These are phyloP conservation scores for Temnothorax nylanderi DNA, from an alignment of 1,140 invertebrate genomes.

Conservation along the genomic window DNA sequence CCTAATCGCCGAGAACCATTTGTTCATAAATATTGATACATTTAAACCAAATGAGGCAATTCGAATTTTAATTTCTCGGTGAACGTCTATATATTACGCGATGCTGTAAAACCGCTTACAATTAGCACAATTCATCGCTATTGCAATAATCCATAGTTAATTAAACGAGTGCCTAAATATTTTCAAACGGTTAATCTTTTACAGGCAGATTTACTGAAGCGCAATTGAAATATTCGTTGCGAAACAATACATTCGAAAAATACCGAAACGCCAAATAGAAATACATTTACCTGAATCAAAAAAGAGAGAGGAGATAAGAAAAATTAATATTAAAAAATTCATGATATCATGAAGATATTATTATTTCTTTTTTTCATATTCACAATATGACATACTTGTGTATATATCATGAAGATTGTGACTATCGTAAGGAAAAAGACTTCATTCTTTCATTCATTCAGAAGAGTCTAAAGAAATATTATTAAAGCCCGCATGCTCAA, in stretches of 20 bases:
- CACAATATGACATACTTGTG: background rate
- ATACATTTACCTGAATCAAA: background rate
- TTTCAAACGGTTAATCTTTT: constrained; percentile 43
- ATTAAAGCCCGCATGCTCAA: too few species aligned
- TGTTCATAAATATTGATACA: constrained; percentile 75
- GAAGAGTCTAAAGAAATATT: background rate
- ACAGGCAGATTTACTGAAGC: constrained; percentile 21
- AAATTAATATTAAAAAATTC: background rate
- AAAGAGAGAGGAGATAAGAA: background rate
- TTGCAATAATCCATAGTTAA: constrained; percentile 65
- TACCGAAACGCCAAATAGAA: background rate
- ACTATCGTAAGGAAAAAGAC: background rate
- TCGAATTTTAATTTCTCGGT: constrained; percentile 62
- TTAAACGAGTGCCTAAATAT: constrained; percentile 45
- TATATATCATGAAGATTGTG: background rate
- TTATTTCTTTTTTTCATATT: too few species aligned
- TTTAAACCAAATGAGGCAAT: constrained; percentile 68
- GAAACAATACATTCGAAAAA: background rate
- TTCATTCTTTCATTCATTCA: background rate
- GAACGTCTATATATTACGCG: background rate
- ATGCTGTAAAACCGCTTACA: constrained; percentile 39
- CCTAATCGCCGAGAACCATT: constrained; percentile 61
- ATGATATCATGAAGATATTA: too few species aligned
- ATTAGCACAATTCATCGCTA: constrained; percentile 23
- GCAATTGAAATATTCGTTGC: constrained; percentile 32